Conservation (phyloP, 1,140 invertebrate species). For the Ceratitis capitata region DNA sequence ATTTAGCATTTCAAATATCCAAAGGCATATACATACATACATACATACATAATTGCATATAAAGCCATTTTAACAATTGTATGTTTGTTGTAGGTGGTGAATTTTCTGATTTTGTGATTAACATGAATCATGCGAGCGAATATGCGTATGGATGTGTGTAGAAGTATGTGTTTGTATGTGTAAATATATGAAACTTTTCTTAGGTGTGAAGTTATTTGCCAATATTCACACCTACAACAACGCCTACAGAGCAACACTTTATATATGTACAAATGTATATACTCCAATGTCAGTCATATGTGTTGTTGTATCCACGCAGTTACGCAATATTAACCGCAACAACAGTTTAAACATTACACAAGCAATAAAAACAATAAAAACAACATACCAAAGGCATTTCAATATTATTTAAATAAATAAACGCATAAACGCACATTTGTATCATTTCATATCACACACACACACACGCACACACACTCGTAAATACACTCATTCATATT, state of each 20-base stretch:
- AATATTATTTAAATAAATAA: background rate
- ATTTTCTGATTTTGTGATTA: no score
- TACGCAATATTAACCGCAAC: constrained; percentile 15
- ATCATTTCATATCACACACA: background rate
- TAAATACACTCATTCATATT: background rate
- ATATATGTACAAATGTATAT: background rate
- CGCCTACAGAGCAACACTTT: background rate
- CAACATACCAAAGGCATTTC: background rate
- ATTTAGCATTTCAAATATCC: constrained; percentile 31
- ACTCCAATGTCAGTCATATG: background rate
- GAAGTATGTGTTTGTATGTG: background rate
- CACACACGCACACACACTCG: background rate
- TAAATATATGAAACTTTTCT: background rate
- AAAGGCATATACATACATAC: background rate
- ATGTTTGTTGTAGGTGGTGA: background rate
- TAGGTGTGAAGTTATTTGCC: constrained; percentile 13
- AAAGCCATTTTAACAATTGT: background rate
- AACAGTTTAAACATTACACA: background rate
- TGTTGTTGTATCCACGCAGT: background rate
- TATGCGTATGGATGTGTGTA: background rate
- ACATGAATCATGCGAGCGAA: background rate
- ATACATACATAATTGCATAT: background rate
- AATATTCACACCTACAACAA: constrained; percentile 8
- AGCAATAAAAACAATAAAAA: background rate
- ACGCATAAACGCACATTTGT: background rate